These are phyloP conservation scores for Drosophila glabriapex DNA, from an alignment of 2,888 invertebrate species.

Conservation along the genomic window DNA sequence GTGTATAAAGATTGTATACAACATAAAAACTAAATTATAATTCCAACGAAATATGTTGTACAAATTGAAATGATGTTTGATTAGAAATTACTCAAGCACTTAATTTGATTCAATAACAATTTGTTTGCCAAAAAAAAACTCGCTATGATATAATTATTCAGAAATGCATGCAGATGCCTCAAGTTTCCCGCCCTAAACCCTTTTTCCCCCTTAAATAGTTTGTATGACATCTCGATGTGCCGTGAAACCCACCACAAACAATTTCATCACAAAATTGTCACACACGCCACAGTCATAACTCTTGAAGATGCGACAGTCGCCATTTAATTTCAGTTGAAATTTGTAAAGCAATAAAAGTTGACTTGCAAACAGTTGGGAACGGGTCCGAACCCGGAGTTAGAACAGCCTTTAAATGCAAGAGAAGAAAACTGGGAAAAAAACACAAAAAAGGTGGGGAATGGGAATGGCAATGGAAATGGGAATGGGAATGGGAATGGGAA, in stretches of 20 bases:
- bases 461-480: not conserved
- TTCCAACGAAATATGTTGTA: not conserved
- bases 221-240: not conserved
- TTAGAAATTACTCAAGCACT: constrained; percentile 4
- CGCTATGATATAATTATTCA: constrained; percentile 5
- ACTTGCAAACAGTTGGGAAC: constrained; percentile 40
- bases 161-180: constrained; percentile 39
- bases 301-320: constrained; percentile 40
- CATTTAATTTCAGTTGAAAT: constrained; percentile 51
- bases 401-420: constrained; percentile 28
- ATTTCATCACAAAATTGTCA: constrained; percentile 49
- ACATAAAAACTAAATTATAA: not conserved
- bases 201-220: not conserved
- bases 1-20: not conserved
- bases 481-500: constrained; percentile 11
- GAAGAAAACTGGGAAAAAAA: constrained; percentile 46
- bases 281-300: constrained; percentile 45
- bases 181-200: not conserved
- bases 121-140: not conserved
- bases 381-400: constrained; percentile 14
- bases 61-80: not conserved
- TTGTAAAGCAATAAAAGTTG: constrained; percentile 55
- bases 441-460: constrained; percentile 26
- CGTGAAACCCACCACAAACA: constrained; percentile 37
- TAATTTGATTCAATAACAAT: constrained; percentile 13